These are phyloP conservation scores for Dendroctonus ponderosae DNA, from an alignment of 1,140 invertebrate species.

Conservation along the genomic window DNA sequence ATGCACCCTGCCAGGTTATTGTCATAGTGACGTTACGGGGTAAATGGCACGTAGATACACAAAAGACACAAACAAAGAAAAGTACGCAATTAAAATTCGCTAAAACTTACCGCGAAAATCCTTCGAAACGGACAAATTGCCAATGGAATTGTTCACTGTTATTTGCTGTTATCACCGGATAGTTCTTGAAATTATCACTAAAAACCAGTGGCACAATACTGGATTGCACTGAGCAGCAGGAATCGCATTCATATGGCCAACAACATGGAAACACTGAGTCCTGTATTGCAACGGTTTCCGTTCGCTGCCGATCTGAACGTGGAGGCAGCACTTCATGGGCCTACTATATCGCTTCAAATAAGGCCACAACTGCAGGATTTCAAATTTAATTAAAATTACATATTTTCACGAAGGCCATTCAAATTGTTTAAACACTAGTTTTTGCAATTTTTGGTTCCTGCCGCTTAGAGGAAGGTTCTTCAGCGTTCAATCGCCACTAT, in stretches of 20 bases:
- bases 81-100: constrained; percentile 6
- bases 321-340: constrained; percentile 6
- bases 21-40: too few relatives aligned
- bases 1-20: background rate
- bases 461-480: too few relatives aligned
- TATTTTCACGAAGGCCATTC: too few relatives aligned
- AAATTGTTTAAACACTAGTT: too few relatives aligned
- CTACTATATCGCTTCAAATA: background rate
- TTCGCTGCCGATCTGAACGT: background rate
- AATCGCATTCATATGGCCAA: background rate
- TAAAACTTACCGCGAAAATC: constrained; percentile 4
- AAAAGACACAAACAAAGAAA: constrained; percentile 14
- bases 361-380: too few relatives aligned
- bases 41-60: background rate
- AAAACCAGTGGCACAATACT: constrained; percentile 8
- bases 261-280: constrained; percentile 3
- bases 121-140: constrained; percentile 5
- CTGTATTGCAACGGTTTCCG: constrained; percentile 1
- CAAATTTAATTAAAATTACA: too few relatives aligned
- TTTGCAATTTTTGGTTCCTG: too few relatives aligned
- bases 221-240: constrained; percentile 1
- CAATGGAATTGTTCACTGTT: background rate
- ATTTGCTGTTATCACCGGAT: constrained; percentile 9
- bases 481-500: too few relatives aligned
- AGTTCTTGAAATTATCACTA: background rate